Evolutionary conservation across 2,888 invertebrate genomes (phyloP).

Genomic region (Troides aeacus): DNA sequence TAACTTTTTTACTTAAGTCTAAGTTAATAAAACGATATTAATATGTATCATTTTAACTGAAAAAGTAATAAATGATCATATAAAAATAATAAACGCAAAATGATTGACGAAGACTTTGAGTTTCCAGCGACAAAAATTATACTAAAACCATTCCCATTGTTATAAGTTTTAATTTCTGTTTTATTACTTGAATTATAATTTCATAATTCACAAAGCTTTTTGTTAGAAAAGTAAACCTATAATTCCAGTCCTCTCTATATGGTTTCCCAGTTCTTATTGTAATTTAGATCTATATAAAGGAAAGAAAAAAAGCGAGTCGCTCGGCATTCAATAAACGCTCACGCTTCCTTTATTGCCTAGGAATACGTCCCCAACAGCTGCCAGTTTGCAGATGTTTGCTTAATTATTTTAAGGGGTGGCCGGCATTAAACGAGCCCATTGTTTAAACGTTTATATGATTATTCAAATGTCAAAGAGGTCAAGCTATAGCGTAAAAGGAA

Average conservation of each 20-base stretch:
- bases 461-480: slow-evolving; percentile 29
- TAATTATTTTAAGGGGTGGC: slow-evolving; percentile 50
- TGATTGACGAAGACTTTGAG: background rate
- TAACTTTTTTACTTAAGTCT: too few relatives aligned
- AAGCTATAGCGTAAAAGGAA: slow-evolving; percentile 22
- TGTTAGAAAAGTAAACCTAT: background rate
- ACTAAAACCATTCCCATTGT: background rate
- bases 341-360: slow-evolving; percentile 57
- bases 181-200: background rate
- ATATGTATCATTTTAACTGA: background rate
- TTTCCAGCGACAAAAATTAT: background rate
- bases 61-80: background rate
- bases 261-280: slow-evolving; percentile 30
- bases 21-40: too few relatives aligned
- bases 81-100: background rate
- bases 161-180: background rate
- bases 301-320: slow-evolving; percentile 38
- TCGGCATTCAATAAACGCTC: slow-evolving; percentile 50
- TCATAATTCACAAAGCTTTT: background rate
- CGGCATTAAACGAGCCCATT: slow-evolving; percentile 35
- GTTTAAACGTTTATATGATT: slow-evolving; percentile 34
- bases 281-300: slow-evolving; percentile 37
- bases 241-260: slow-evolving; percentile 10
- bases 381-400: slow-evolving; percentile 51
- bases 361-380: slow-evolving; percentile 57